These are phyloP conservation scores for Craterocephalus amniculus DNA, from an alignment of 2,797 vertebrate genomes.

Conservation along the genomic window DNA sequence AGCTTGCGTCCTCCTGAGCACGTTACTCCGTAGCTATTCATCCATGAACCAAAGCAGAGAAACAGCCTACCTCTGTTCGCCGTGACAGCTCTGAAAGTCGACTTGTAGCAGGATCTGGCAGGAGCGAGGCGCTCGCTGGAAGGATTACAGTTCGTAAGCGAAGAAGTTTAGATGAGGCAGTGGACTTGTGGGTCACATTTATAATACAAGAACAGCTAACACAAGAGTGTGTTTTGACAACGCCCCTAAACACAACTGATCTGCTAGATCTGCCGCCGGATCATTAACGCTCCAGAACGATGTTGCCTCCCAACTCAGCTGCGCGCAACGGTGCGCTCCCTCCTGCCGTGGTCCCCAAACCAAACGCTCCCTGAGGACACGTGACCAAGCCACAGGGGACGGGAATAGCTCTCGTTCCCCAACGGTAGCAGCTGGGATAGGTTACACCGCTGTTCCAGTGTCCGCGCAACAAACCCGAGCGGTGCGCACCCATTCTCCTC, in stretches of 20 bases:
- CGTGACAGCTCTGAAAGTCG: conserved; percentile 57
- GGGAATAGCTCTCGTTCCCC: conserved; percentile 71
- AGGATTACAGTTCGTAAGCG: conserved; percentile 42
- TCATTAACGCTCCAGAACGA: conserved; percentile 46
- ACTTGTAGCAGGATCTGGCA: conserved; percentile 40
- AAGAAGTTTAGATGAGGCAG: conserved; percentile 70
- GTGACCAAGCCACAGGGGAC: conserved; percentile 79
- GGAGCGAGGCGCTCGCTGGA: conserved; percentile 43
- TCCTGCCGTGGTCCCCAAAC: conserved; percentile 55
- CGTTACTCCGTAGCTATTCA: neutral
- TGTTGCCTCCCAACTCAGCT: conserved; percentile 59
- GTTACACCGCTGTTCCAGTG: conserved; percentile 62
- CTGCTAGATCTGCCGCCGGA: conserved; percentile 31
- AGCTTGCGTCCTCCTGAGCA: conserved; percentile 1
- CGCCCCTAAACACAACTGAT: conserved; percentile 61
- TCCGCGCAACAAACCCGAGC: conserved; percentile 42
- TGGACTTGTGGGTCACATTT: conserved; percentile 33
- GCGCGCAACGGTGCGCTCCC: conserved; percentile 62
- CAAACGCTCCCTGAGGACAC: conserved; percentile 79
- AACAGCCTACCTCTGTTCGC: conserved; percentile 65
- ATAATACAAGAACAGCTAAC: neutral
- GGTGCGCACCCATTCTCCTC: conserved; percentile 27
- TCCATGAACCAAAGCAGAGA: neutral
- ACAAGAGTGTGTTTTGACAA: conserved; percentile 32
- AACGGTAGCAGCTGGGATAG: conserved; percentile 74